These are phyloP conservation scores for Clarias laeviceps DNA, from an alignment of 2,797 vertebrate genomes.

Conservation along the genomic window DNA sequence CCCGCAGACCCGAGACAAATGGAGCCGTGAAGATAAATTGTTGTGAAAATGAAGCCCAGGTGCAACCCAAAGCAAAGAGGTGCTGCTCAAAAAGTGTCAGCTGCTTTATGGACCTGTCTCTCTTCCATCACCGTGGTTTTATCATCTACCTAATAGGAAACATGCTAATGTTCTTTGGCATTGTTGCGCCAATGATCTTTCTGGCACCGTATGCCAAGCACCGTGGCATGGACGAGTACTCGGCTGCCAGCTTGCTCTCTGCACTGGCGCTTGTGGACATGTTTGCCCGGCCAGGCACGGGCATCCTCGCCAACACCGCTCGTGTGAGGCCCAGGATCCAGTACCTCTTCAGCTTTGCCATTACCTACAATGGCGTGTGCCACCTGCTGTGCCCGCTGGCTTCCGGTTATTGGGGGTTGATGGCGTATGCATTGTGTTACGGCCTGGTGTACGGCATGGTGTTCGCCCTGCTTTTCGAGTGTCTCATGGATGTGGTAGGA, in stretches of 20 bases:
- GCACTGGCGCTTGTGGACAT: constrained; percentile 81
- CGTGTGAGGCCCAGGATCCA: constrained; percentile 79
- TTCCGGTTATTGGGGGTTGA: constrained; percentile 67
- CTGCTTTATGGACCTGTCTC: constrained; percentile 75
- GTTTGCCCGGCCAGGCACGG: constrained; percentile 77
- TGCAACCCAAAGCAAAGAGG: constrained; percentile 37
- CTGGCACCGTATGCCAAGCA: constrained; percentile 77
- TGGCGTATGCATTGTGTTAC: constrained; percentile 71
- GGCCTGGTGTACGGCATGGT: constrained; percentile 80
- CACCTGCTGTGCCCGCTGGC: constrained; percentile 83
- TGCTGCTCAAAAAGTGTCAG: constrained; percentile 66
- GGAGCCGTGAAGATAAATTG: constrained; percentile 30
- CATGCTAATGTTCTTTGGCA: constrained; percentile 80
- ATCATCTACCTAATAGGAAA: constrained; percentile 83
- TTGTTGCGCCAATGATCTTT: constrained; percentile 84
- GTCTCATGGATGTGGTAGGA: constrained; percentile 82
- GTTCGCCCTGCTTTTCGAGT: constrained; percentile 83
- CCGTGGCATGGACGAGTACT: constrained; percentile 75
- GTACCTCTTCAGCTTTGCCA: constrained; percentile 80
- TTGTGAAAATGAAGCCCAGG: neutral
- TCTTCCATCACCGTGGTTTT: constrained; percentile 83
- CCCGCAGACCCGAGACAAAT: constrained; percentile 1
- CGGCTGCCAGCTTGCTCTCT: constrained; percentile 80
- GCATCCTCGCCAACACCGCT: constrained; percentile 78
- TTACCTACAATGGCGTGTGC: constrained; percentile 75